Evolutionary conservation across 2,888 invertebrate species (phyloP), one percentile per base, ranked within the genome.

Genomic region (Acanthoscelides obtectus): DNA sequence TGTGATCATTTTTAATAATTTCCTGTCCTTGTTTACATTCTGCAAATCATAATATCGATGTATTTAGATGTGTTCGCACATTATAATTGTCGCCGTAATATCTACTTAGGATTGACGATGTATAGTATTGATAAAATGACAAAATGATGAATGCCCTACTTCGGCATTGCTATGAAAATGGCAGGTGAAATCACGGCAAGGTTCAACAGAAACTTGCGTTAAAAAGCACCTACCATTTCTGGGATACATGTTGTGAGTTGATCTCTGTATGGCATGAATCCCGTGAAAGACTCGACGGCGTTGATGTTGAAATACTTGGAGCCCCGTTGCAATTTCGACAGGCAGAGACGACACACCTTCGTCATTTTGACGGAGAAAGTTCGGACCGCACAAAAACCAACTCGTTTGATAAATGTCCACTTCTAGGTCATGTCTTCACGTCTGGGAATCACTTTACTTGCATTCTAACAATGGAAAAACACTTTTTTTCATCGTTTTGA

Each of bases 191-290:
- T 45, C 45, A 12, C 45, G 12, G 17, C 45, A 6, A 45, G 45
- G 12, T 45, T 45, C 45, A 45, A 45, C 12, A 4, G 17, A 45
- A 45, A 6, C 6, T 6, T 45, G 45, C 5, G 1, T 45, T 12
- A 12, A 17, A 17, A 68, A 68, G 19, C 20, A 68, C 20, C 25
- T 70, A 81, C 81, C 79, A 81, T 80, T 78, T 81, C 81, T 20
- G 81, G 81, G 70, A 81, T 81, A 74, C 81, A 81, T 8, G 80
- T 81, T 5, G 81, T 80, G 20, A 81, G 74, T 73, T 81, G 81
- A 74, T 81, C 81, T 69, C 81, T 75, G 69, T 80, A 81, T 67
- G 81, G 81, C 81, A 81, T 81, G 69, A 81, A 81, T 64, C 81
- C 81, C 21, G 81, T 80, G 71, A 77, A 79, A 22, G 79, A 78